phyloP scores from a whole-genome alignment of 2,113 vertebrate genomes.

The Pluvialis apricaria region DNA sequence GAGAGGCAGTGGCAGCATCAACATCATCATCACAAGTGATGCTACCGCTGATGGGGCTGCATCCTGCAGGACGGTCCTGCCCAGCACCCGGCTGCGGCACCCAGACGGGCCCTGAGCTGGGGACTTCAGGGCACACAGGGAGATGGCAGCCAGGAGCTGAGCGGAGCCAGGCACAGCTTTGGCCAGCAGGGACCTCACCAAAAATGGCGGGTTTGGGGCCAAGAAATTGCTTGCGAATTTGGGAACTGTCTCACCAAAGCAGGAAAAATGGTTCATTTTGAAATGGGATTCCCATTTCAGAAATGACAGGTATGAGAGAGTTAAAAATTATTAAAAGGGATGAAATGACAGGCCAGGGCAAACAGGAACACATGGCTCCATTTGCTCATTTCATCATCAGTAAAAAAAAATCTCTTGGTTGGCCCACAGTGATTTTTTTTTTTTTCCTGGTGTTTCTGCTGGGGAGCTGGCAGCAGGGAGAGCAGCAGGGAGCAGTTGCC shows the following conservation, averaged over 20 bases:
- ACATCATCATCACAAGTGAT: neutral
- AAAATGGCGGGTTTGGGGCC: neutral
- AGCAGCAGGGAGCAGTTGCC: neutral
- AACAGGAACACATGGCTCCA: fast-evolving
- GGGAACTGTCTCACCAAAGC: neutral
- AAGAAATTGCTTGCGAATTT: neutral
- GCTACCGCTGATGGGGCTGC: neutral
- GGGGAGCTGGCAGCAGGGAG: neutral
- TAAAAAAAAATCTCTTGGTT: neutral
- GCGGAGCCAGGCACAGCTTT: neutral
- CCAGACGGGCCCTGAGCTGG: fast-evolving
- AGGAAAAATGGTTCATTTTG: neutral
- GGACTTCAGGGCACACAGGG: fast-evolving
- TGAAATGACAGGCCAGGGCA: neutral
- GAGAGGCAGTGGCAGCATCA: conserved; percentile 3
- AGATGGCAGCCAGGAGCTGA: neutral
- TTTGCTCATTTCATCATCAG: neutral
- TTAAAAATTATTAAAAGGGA: neutral
- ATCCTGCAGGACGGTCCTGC: fast-evolving
- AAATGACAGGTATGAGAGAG: neutral
- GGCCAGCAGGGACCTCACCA: neutral
- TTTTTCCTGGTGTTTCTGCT: neutral
- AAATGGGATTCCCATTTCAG: neutral
- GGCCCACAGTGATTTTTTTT: neutral
- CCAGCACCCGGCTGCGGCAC: fast-evolving